phyloP scores from a whole-genome alignment of 2,888 invertebrate species.

The Cloeon dipterum region DNA sequence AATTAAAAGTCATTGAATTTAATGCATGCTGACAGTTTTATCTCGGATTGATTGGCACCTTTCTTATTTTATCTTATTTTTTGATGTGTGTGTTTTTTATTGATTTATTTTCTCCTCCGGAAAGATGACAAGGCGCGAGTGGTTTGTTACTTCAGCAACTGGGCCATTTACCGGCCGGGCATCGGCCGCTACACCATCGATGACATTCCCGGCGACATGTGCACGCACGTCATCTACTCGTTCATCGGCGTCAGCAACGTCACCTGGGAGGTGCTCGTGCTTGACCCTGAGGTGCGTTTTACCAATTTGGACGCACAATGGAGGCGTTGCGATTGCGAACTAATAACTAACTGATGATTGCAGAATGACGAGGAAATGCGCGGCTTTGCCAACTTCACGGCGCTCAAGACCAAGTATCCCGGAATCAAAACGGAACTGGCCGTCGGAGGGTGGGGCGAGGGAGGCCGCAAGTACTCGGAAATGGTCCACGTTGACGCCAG shows the following conservation, averaged over 20 bases:
- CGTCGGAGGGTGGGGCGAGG: conserved; percentile 80
- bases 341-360: conserved; percentile 8
- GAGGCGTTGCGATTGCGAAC: conserved; percentile 13
- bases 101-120: too few relatives aligned
- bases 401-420: conserved; percentile 42
- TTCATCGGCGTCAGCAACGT: conserved; percentile 68
- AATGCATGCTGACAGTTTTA: too few relatives aligned
- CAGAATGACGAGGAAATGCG: conserved; percentile 47
- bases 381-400: conserved; percentile 61
- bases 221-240: conserved; percentile 72
- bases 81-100: too few relatives aligned
- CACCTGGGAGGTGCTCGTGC: conserved; percentile 48
- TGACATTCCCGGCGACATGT: conserved; percentile 58
- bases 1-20: too few relatives aligned
- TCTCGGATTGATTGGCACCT: too few relatives aligned
- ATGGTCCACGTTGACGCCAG: conserved; percentile 48
- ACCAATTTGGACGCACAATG: background rate
- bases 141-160: conserved; percentile 48
- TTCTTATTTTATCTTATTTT: too few relatives aligned
- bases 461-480: conserved; percentile 64
- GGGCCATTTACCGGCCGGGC: conserved; percentile 69
- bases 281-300: conserved; percentile 50
- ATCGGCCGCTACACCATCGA: conserved; percentile 62
- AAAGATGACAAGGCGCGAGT: conserved; percentile 17
- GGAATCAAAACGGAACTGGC: conserved; percentile 54